These are phyloP conservation scores for Malthinus flaveolus DNA, from an alignment of 2,888 invertebrate species.

Conservation along the genomic window DNA sequence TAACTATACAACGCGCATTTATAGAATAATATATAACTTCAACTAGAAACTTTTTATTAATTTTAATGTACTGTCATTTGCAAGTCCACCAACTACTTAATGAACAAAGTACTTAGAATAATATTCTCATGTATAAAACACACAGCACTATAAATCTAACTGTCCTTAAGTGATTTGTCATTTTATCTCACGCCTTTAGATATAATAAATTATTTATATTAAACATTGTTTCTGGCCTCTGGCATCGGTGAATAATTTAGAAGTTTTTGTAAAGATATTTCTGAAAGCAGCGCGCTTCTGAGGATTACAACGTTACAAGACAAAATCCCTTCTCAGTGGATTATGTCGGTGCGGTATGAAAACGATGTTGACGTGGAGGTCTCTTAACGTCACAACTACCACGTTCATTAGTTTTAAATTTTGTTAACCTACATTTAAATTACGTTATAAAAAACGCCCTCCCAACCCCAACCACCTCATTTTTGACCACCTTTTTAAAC, in stretches of 20 bases:
- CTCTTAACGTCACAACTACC: slow-evolving; percentile 13
- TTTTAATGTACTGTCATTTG: slow-evolving; percentile 9
- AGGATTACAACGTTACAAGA: slow-evolving; percentile 27
- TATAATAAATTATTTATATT: slow-evolving; percentile 42
- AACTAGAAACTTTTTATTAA: too few relatives aligned
- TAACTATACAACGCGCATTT: too few relatives aligned
- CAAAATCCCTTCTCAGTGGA: slow-evolving; percentile 24
- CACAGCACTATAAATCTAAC: slow-evolving; percentile 13
- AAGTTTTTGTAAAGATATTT: slow-evolving; percentile 22
- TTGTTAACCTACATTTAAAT: not conserved
- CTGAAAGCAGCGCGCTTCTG: slow-evolving; percentile 21
- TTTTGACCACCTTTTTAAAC: too few relatives aligned
- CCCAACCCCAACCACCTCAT: not conserved
- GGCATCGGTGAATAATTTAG: slow-evolving; percentile 28
- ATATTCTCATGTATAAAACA: slow-evolving; percentile 18
- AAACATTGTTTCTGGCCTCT: slow-evolving; percentile 35
- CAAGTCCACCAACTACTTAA: slow-evolving; percentile 6
- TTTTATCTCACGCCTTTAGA: slow-evolving; percentile 36
- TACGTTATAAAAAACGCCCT: too few relatives aligned
- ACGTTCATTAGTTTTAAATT: slow-evolving; percentile 9
- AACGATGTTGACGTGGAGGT: slow-evolving; percentile 26
- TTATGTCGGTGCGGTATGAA: slow-evolving; percentile 19
- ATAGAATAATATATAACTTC: too few relatives aligned
- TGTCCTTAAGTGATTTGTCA: slow-evolving; percentile 39
- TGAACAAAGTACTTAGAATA: slow-evolving; percentile 14